Percentiles rank a stretch among this genome's conserved stretches.
phyloP scores from a whole-genome alignment of 1,140 invertebrate genomes.

The Cydia fagiglandana region DNA sequence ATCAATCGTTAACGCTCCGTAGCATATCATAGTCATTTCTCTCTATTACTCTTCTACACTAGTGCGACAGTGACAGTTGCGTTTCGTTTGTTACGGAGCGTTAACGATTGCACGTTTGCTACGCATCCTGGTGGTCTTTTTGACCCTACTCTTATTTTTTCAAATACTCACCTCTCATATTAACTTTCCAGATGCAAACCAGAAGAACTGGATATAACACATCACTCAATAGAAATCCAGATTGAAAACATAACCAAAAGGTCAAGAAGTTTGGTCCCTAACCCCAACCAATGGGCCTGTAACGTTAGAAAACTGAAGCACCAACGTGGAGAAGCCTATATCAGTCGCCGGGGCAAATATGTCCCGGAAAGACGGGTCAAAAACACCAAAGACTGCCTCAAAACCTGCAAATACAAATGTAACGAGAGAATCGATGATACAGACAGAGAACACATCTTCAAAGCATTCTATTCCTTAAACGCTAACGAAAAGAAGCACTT shows the following conservation, averaged over 20 bases:
- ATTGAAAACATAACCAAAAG: slow-evolving; percentile 44
- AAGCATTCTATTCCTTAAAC: slow-evolving; percentile 71
- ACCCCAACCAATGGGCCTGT: slow-evolving; percentile 66
- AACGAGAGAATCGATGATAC: slow-evolving; percentile 62
- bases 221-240: slow-evolving; percentile 8
- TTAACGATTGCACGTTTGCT: too few relatives aligned
- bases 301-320: slow-evolving; percentile 69
- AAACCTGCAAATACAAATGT: slow-evolving; percentile 67
- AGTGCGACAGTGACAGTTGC: too few relatives aligned
- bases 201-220: slow-evolving; percentile 38
- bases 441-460: slow-evolving; percentile 70
- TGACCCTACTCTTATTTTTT: too few relatives aligned
- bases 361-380: slow-evolving; percentile 60
- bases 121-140: too few relatives aligned
- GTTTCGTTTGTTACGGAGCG: too few relatives aligned
- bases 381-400: slow-evolving; percentile 68
- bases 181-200: slow-evolving; percentile 55
- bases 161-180: background rate
- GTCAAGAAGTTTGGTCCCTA: slow-evolving; percentile 50
- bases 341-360: slow-evolving; percentile 66
- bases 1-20: too few relatives aligned
- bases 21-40: too few relatives aligned
- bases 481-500: slow-evolving; percentile 73
- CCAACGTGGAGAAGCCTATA: slow-evolving; percentile 69
- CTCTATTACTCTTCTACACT: too few relatives aligned